phyloP scores from a whole-genome alignment of 2,797 vertebrate genomes.

The Clangula hyemalis region DNA sequence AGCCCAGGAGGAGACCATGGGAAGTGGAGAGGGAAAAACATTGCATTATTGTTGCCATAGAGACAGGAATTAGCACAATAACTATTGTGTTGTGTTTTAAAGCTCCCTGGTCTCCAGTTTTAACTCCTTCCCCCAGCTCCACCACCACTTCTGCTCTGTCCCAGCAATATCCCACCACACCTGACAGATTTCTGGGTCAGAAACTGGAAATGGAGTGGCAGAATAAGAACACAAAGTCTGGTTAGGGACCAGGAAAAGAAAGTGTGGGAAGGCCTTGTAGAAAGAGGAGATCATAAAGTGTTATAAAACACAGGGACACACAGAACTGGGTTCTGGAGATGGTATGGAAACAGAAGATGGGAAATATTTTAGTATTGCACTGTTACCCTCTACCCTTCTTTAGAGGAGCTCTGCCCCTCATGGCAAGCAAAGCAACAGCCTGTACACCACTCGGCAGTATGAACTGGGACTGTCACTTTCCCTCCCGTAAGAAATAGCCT shows the following conservation, averaged over 20 bases:
- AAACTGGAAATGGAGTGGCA: neutral
- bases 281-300: neutral
- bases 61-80: constrained; percentile 48
- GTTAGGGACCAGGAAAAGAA: neutral
- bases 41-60: constrained; percentile 30
- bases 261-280: neutral
- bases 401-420: neutral
- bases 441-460: neutral
- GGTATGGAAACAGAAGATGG: neutral
- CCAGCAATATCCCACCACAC: neutral
- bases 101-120: constrained; percentile 10
- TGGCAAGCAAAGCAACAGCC: neutral
- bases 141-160: neutral
- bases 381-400: neutral
- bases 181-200: neutral
- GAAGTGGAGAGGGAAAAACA: constrained; percentile 4
- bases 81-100: constrained; percentile 39
- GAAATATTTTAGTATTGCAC: neutral
- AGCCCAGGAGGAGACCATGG: neutral
- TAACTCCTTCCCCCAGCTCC: neutral
- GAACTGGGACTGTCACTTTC: neutral
- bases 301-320: neutral
- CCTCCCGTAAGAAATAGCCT: neutral
- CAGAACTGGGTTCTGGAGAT: neutral
- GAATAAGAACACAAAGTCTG: neutral